Conservation (phyloP, 2,797 vertebrate genomes). For the Petrocephalus sullivani region DNA sequence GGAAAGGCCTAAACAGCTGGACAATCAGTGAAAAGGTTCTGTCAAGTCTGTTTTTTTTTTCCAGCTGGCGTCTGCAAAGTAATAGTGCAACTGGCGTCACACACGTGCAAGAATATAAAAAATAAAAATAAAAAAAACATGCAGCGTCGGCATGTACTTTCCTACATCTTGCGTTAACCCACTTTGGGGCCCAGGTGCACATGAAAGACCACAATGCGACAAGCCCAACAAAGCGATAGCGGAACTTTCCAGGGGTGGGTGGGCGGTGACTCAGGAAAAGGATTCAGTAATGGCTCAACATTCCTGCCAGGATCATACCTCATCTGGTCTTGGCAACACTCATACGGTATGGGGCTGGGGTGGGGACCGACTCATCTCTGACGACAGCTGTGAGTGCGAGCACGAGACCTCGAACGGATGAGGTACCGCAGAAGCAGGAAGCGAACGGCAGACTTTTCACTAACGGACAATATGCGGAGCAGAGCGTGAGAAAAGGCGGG, state of each 20-base stretch:
- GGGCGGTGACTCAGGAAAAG: constrained; percentile 42
- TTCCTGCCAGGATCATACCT: constrained; percentile 55
- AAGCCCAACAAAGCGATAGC: not conserved
- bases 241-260: not conserved
- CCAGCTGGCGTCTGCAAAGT: not conserved
- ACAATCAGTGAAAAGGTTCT: not conserved
- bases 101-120: not conserved
- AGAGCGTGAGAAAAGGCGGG: not conserved
- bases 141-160: not conserved
- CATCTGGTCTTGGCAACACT: constrained; percentile 40
- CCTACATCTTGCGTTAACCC: not conserved
- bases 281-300: constrained; percentile 67
- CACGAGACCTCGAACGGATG: constrained; percentile 52
- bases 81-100: not conserved
- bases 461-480: not conserved
- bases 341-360: constrained; percentile 12
- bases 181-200: not conserved
- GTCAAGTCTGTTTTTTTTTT: not conserved
- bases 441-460: not conserved
- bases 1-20: not conserved
- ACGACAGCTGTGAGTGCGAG: not conserved
- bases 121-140: not conserved
- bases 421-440: constrained; percentile 25
- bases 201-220: not conserved
- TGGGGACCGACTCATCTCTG: not conserved